Evolutionary conservation across 2,797 vertebrate species (phyloP).

Genomic region (Amblyraja radiata): DNA sequence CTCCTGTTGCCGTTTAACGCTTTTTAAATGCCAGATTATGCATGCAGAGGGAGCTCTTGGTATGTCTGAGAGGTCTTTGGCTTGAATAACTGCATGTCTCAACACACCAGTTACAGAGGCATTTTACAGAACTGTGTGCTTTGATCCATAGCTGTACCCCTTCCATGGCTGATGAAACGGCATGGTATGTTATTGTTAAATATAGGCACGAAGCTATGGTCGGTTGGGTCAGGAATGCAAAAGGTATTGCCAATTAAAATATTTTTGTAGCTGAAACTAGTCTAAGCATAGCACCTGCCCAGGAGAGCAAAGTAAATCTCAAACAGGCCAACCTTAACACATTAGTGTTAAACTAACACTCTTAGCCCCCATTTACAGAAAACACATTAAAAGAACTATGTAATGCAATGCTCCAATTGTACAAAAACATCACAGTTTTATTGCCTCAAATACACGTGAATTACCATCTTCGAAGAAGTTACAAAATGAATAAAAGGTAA

Average conservation of each 20-base stretch:
- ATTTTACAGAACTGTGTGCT: constrained; percentile 32
- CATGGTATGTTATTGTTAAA: constrained; percentile 44
- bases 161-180: constrained; percentile 42
- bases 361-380: constrained; percentile 23
- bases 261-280: constrained; percentile 44
- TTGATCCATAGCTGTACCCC: constrained; percentile 35
- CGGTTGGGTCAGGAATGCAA: constrained; percentile 45
- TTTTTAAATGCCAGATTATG: background rate
- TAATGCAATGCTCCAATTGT: constrained; percentile 28
- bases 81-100: background rate
- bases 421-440: constrained; percentile 12
- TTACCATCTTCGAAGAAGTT: background rate
- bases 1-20: background rate
- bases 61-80: constrained; percentile 1
- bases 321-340: constrained; percentile 36
- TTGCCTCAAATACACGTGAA: constrained; percentile 3
- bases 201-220: constrained; percentile 43
- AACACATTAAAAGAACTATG: constrained; percentile 33
- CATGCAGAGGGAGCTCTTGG: constrained; percentile 23
- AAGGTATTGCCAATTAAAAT: constrained; percentile 47
- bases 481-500: background rate
- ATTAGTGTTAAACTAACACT: constrained; percentile 36
- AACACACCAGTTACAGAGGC: constrained; percentile 34
- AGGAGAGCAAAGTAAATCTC: constrained; percentile 36
- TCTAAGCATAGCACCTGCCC: constrained; percentile 44